These are phyloP conservation scores for Lucinisca nassula DNA, from an alignment of 2,888 invertebrate genomes.

Conservation along the genomic window DNA sequence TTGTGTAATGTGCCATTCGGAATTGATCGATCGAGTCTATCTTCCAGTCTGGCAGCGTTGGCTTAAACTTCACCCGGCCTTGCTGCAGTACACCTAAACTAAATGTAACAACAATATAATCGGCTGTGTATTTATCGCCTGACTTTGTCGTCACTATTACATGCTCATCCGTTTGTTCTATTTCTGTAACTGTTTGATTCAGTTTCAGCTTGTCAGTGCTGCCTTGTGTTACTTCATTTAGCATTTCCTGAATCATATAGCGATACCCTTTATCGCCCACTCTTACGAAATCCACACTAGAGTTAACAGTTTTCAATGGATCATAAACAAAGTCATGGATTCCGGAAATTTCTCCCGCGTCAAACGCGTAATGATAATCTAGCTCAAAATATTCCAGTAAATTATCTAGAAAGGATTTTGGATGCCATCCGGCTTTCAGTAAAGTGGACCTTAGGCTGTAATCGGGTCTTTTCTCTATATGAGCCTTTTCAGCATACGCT, in stretches of 20 bases:
- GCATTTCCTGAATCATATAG: slow-evolving; percentile 20
- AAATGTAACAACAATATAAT: slow-evolving; percentile 63
- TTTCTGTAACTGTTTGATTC: slow-evolving; percentile 42
- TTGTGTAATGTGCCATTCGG: slow-evolving; percentile 26
- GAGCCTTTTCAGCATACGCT: not conserved
- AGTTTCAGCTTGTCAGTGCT: slow-evolving; percentile 30
- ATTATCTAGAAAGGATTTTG: not conserved
- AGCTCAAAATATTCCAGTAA: not conserved
- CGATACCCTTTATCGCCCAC: slow-evolving; percentile 42
- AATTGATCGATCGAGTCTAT: slow-evolving; percentile 46
- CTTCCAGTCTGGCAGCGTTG: slow-evolving; percentile 58
- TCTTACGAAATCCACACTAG: slow-evolving; percentile 21
- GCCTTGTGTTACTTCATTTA: not conserved
- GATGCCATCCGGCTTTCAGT: not conserved
- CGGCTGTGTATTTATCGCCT: slow-evolving; percentile 36
- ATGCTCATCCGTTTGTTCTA: slow-evolving; percentile 20
- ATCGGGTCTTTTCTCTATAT: not conserved
- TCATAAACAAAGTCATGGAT: slow-evolving; percentile 27
- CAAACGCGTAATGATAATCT: not conserved
- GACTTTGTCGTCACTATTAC: slow-evolving; percentile 47
- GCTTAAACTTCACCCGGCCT: slow-evolving; percentile 47
- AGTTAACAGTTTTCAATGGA: slow-evolving; percentile 32
- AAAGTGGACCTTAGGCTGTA: not conserved
- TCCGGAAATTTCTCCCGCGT: slow-evolving; percentile 35
- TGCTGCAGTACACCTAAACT: slow-evolving; percentile 69